phyloP scores from a whole-genome alignment of 2,113 vertebrate genomes.

The Cottus gobio region DNA sequence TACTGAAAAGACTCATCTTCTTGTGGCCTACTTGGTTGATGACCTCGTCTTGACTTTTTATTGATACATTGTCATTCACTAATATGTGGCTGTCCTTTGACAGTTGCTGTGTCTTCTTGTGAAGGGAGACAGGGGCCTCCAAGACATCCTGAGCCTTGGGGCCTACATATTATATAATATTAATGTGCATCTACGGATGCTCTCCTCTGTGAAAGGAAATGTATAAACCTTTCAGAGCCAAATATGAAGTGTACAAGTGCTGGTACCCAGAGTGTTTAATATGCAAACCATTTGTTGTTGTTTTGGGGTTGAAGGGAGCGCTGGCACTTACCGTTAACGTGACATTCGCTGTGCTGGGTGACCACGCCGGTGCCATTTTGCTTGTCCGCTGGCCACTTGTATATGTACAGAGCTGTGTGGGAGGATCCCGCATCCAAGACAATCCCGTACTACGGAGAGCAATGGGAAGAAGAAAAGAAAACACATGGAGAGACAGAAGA shows the following conservation, averaged over 20 bases:
- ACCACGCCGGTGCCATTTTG: constrained; percentile 89
- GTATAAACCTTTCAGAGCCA: neutral
- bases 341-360: constrained; percentile 87
- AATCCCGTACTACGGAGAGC: constrained; percentile 86
- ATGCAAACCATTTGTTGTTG: constrained; percentile 16
- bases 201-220: neutral
- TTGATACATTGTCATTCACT: too few relatives aligned
- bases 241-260: neutral
- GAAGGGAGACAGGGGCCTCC: neutral
- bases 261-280: constrained; percentile 4
- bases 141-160: neutral
- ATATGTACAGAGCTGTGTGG: constrained; percentile 89
- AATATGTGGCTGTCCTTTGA: neutral
- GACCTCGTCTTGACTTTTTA: too few relatives aligned
- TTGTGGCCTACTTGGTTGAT: neutral
- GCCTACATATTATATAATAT: neutral
- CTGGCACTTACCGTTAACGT: constrained; percentile 77
- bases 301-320: neutral
- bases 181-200: neutral
- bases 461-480: neutral
- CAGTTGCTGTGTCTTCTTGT: neutral
- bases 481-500: neutral
- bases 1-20: neutral
- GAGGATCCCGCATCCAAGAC: constrained; percentile 93
- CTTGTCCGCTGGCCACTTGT: constrained; percentile 89